Evolutionary conservation across 2,113 vertebrate genomes (phyloP), one percentile per base, ranked within the genome.

Genomic region (Peromyscus leucopus): DNA sequence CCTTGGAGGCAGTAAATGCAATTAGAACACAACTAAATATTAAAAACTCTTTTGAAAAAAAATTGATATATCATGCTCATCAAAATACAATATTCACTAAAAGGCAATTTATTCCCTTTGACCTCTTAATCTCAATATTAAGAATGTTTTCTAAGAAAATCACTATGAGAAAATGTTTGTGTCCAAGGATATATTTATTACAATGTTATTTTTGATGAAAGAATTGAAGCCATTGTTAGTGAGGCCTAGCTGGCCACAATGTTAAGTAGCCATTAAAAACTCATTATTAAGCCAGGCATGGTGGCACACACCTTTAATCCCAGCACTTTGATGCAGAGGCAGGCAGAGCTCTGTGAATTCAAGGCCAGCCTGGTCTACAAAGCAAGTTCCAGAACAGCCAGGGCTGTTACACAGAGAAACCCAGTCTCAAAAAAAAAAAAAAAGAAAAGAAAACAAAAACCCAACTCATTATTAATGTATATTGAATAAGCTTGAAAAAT

Each of bases 81-180:
- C 31, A 69, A 87, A 92, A 78, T 61, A 63, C 12, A 79, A 67
- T 71, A 67, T 67, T 67, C 3, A 31, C 31, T 67, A 31, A 67
- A 67, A 67, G 65, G 65, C 28, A 67, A 67, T 67, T 67, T 67
- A 67, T 67, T 31, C 11, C 65, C 4, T 31, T 67, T 67, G 65
- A 67, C 65, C 65, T 67, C 65, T 67, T 67, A 65, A 61, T 61
- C 59, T 61, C 33, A 59, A 24, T 36, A 71, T 88, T 65, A 84
- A 92, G 95, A 95, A 84, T 22, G 72, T 91, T 59, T 86, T n/a
- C 48, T 91, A 93, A 91, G 59, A 90, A 92, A 87, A 55, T 93
- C 57, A 95, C 10, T 55, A 26, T 3, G 19, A 6, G 74, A 17
- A 59, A 75, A 84, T 28, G 12, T 78, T 95, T 57, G 76, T 87